These are phyloP conservation scores for Prionailurus viverrinus DNA, from an alignment of 2,113 vertebrate genomes.

Conservation along the genomic window DNA sequence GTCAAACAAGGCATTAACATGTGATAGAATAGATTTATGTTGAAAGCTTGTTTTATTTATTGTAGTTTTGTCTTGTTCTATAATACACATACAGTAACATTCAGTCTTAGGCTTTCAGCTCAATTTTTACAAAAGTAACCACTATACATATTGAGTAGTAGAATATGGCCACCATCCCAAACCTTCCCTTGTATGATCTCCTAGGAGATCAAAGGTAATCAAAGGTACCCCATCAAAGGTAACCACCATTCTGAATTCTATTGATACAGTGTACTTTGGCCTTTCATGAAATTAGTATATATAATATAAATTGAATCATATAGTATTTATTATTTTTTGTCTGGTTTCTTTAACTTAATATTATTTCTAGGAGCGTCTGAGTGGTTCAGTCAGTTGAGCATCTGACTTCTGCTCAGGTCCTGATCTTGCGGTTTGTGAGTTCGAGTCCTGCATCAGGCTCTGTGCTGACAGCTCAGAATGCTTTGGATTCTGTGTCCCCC, in stretches of 20 bases:
- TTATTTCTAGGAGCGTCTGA: background rate
- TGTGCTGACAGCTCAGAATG: no score
- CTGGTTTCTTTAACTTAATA: background rate
- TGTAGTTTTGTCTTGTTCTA: background rate
- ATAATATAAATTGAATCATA: background rate
- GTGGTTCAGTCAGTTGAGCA: no score
- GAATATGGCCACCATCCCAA: background rate
- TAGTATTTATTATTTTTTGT: background rate
- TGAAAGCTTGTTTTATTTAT: background rate
- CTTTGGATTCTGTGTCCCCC: no score
- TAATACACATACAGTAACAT: background rate
- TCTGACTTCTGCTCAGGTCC: no score
- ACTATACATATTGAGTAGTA: background rate
- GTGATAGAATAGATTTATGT: conserved; percentile 6
- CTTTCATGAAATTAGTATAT: background rate
- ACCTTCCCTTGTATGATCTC: background rate
- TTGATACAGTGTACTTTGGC: background rate
- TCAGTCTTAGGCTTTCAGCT: background rate
- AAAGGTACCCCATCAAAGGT: background rate
- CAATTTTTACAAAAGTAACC: background rate
- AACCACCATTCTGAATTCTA: background rate
- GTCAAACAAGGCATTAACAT: background rate
- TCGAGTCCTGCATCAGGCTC: no score
- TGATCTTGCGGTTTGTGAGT: no score
- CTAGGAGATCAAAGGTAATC: background rate